phyloP scores from a whole-genome alignment of 2,888 invertebrate genomes.

The Melitaea athalia region DNA sequence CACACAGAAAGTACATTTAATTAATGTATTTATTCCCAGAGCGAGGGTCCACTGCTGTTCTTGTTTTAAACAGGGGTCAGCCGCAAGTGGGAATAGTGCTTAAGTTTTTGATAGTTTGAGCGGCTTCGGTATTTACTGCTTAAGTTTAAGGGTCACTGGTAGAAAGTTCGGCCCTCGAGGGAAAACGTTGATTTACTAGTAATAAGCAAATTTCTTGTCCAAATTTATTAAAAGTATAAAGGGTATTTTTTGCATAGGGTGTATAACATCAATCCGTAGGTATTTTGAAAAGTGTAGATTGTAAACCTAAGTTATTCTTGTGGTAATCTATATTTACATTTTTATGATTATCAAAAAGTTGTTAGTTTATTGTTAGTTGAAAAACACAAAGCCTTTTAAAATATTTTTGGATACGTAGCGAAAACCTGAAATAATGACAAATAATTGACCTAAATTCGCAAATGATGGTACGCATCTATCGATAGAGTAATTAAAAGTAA shows the following conservation, averaged over 20 bases:
- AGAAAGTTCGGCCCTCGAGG: constrained; percentile 62
- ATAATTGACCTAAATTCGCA: not conserved
- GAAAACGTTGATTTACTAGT: constrained; percentile 46
- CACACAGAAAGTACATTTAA: constrained; percentile 47
- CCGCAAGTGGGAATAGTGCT: constrained; percentile 69
- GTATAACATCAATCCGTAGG: not conserved
- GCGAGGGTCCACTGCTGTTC: constrained; percentile 53
- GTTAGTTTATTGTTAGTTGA: too few relatives aligned
- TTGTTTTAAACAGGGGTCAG: constrained; percentile 63
- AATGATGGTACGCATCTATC: not conserved
- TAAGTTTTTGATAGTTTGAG: constrained; percentile 81
- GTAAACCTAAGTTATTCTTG: not conserved
- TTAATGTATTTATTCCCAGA: constrained; percentile 49
- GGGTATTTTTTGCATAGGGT: not conserved
- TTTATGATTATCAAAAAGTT: not conserved
- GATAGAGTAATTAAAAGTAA: not conserved
- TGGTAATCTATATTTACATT: not conserved
- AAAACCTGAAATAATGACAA: too few relatives aligned
- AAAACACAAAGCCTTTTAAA: too few relatives aligned
- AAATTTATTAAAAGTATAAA: not conserved
- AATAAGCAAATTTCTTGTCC: constrained; percentile 22
- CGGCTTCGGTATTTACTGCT: constrained; percentile 79
- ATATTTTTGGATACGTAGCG: too few relatives aligned
- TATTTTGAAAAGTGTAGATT: not conserved
- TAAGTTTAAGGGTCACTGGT: constrained; percentile 75